Evolutionary conservation across 2,797 vertebrate species (phyloP).

Genomic region (Eleutherodactylus coqui): DNA sequence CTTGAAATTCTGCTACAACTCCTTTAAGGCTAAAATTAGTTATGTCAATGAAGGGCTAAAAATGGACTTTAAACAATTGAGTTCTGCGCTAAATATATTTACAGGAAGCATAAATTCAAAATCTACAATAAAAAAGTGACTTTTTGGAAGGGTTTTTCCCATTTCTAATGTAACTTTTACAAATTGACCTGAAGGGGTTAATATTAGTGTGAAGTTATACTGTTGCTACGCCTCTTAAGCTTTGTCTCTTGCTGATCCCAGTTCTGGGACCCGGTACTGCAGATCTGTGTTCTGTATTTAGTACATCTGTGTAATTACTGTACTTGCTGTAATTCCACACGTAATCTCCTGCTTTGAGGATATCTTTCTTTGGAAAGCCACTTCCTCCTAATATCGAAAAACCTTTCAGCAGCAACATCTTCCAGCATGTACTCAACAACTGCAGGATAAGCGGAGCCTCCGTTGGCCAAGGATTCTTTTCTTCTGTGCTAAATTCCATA

Average conservation of each 20-base stretch:
- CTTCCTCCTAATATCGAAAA: background rate
- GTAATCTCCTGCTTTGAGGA: background rate
- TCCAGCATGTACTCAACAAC: slow-evolving; percentile 7
- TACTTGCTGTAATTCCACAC: background rate
- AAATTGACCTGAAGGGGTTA: background rate
- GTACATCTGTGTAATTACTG: background rate
- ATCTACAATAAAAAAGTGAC: no score
- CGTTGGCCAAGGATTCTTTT: background rate
- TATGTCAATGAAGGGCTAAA: no score
- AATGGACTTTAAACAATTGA: no score
- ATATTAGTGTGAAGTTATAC: background rate
- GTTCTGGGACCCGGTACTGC: background rate
- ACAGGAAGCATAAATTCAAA: no score
- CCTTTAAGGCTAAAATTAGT: no score
- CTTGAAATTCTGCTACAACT: no score
- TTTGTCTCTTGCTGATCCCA: background rate
- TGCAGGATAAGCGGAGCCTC: slow-evolving; percentile 1
- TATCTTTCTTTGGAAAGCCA: slow-evolving; percentile 6
- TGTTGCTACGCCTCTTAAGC: background rate
- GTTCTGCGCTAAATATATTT: no score
- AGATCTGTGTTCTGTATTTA: background rate
- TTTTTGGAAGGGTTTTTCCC: no score
- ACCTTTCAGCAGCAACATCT: background rate
- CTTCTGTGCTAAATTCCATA: background rate
- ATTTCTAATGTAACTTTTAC: no score